Percentiles rank a stretch among this genome's conserved stretches.
These are phyloP conservation scores for Stigmatopora argus DNA, from an alignment of 2,113 vertebrate genomes.

Conservation along the genomic window DNA sequence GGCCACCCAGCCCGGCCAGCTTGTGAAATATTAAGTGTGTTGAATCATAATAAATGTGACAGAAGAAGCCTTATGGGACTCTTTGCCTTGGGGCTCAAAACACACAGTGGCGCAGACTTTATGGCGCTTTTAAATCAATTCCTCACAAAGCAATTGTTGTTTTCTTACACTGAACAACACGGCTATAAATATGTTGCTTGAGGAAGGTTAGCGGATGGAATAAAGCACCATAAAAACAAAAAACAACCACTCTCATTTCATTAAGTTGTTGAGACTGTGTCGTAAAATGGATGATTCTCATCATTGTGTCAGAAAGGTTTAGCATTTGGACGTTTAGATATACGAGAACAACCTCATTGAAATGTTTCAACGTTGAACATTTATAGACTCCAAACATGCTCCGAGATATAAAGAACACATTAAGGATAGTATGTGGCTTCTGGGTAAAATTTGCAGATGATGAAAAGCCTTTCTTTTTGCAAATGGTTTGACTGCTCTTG, in stretches of 20 bases:
- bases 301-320: neutral
- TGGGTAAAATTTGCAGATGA: neutral
- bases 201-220: slow-evolving; percentile 2
- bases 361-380: neutral
- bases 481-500: neutral
- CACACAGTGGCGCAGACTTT: slow-evolving; percentile 30
- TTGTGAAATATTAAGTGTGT: slow-evolving; percentile 45
- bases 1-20: slow-evolving; percentile 29
- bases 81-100: slow-evolving; percentile 28
- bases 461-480: neutral
- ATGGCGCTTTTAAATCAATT: slow-evolving; percentile 42
- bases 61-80: slow-evolving; percentile 34
- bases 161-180: neutral
- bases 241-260: neutral
- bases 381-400: neutral
- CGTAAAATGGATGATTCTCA: neutral
- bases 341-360: neutral
- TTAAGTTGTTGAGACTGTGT: neutral
- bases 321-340: neutral
- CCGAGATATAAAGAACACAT: neutral
- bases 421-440: neutral
- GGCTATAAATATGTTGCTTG: slow-evolving; percentile 4
- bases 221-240: neutral
- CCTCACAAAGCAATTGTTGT: slow-evolving; percentile 27
- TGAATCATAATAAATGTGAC: slow-evolving; percentile 59